Percentiles rank a stretch among this genome's conserved stretches.
phyloP scores from a whole-genome alignment of 2,797 vertebrate genomes.

The Oophaga sylvatica region DNA sequence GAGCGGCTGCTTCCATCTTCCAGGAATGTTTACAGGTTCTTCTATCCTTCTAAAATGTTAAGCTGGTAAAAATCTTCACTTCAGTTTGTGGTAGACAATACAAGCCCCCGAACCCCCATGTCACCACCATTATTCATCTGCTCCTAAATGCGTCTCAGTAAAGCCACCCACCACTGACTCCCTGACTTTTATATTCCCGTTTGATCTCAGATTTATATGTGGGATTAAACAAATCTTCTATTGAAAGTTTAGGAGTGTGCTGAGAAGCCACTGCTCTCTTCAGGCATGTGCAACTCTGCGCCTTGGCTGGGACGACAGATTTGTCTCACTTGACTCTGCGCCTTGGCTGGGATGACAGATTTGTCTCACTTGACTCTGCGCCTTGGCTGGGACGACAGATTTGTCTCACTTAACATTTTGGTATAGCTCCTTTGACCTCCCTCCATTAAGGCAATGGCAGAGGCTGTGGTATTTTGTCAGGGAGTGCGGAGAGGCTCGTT shows the following conservation, averaged over 20 bases:
- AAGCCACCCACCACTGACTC: not conserved
- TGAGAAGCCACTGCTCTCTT: not conserved
- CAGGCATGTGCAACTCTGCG: not conserved
- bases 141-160: not conserved
- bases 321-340: not conserved
- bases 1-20: constrained; percentile 57
- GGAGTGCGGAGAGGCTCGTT: no score
- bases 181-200: constrained; percentile 1
- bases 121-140: not conserved
- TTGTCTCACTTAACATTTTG: not conserved
- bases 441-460: no score
- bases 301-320: not conserved
- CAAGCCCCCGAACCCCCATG: not conserved
- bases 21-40: constrained; percentile 64
- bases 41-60: constrained; percentile 71
- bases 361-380: not conserved
- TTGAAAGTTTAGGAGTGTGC: constrained; percentile 3
- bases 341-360: not conserved
- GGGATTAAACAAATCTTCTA: constrained; percentile 17
- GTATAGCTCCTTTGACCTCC: no score
- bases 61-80: constrained; percentile 40
- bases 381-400: not conserved
- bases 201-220: constrained; percentile 36
- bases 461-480: no score
- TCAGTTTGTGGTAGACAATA: not conserved